Evolutionary conservation across 53 echinoderm and acorn worm genomes (phyloP).

Genomic region (Temnopleurus reevesii): DNA sequence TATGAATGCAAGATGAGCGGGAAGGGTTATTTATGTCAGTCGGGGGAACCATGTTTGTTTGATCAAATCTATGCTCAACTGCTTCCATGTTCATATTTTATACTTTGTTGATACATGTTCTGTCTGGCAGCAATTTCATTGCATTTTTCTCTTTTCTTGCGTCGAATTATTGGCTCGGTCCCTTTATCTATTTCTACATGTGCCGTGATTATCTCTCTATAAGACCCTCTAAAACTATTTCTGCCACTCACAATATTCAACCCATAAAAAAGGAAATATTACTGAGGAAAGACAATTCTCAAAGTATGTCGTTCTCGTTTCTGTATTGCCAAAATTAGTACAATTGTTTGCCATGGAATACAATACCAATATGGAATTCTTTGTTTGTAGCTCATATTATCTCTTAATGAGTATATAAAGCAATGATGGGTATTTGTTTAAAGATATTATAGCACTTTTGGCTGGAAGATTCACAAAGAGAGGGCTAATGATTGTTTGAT

Average conservation of each 20-base stretch:
- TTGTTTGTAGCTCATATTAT: not conserved
- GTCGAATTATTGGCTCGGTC: no score
- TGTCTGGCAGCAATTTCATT: not conserved
- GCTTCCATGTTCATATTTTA: conserved; percentile 1
- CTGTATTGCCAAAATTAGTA: not conserved
- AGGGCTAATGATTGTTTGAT: conserved; percentile 17
- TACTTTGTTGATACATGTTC: not conserved
- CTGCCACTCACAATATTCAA: no score
- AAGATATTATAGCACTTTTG: not conserved
- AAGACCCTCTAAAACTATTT: no score
- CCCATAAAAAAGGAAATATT: no score
- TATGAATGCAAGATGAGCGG: not conserved
- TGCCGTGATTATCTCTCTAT: no score
- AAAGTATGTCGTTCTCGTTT: no score
- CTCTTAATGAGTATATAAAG: conserved; percentile 22
- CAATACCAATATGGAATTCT: not conserved
- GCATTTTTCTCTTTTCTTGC: no score
- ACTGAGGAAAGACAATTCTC: no score
- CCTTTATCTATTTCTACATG: no score
- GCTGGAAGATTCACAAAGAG: not conserved
- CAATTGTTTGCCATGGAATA: not conserved
- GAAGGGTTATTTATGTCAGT: not conserved
- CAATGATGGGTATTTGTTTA: not conserved
- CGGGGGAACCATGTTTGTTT: conserved; percentile 23
- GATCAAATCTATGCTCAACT: not conserved